Conservation (phyloP, 2,113 vertebrate genomes). For the Cynocephalus volans region DNA sequence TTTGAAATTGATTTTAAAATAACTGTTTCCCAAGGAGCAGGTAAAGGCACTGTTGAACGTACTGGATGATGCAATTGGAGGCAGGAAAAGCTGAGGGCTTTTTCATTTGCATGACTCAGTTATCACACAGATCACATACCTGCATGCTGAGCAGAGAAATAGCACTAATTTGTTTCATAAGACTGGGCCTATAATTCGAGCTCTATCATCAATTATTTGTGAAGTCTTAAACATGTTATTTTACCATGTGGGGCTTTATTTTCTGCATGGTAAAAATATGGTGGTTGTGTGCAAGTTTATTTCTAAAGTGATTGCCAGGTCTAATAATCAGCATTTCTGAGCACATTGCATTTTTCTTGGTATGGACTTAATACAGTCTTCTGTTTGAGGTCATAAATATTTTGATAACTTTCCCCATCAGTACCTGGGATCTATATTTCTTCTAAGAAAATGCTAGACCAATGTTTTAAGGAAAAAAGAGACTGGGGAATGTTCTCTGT, state of each 20-base stretch:
- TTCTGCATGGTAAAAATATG: conserved; percentile 4
- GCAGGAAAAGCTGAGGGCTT: conserved; percentile 42
- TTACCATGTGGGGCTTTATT: conserved; percentile 12
- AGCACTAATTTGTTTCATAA: conserved; percentile 41
- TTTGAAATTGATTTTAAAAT: conserved; percentile 79
- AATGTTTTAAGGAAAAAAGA: conserved; percentile 61
- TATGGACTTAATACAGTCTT: conserved; percentile 17
- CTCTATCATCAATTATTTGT: conserved; percentile 64
- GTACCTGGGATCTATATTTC: conserved; percentile 36
- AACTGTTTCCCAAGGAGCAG: conserved; percentile 73
- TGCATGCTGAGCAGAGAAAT: not conserved
- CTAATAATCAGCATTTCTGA: not conserved
- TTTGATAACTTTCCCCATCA: conserved; percentile 58
- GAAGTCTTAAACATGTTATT: conserved; percentile 44
- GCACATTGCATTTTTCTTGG: not conserved
- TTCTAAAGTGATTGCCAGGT: not conserved
- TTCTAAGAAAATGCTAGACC: conserved; percentile 44
- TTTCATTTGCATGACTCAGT: not conserved
- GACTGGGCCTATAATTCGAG: not conserved
- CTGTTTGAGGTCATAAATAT: conserved; percentile 61
- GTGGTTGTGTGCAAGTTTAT: not conserved
- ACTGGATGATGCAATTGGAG: conserved; percentile 32
- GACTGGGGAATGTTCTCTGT: not conserved
- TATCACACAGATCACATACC: not conserved
- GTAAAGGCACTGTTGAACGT: conserved; percentile 51